A percentile compares a stretch with the other conserved stretches of the same genome.
Evolutionary conservation across 2,113 vertebrate genomes (phyloP).

Genomic region (Uria lomvia): DNA sequence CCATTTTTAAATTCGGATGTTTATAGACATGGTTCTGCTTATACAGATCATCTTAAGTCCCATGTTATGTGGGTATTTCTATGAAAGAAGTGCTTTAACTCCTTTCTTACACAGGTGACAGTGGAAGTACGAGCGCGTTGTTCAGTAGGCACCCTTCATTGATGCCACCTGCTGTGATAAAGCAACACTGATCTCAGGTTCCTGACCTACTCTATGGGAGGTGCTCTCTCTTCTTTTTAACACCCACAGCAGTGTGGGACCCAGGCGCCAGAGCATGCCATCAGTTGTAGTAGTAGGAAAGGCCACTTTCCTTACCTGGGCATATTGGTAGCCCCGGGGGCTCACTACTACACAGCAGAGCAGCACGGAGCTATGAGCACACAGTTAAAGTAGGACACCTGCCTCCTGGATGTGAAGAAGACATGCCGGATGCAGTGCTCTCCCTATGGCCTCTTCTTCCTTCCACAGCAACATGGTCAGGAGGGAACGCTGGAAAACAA

Average conservation of each 20-base stretch:
- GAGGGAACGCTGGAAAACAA: not conserved
- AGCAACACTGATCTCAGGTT: not conserved
- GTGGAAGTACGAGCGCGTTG: not conserved
- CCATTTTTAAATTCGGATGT: not conserved
- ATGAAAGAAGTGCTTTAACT: not conserved
- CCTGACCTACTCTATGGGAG: not conserved
- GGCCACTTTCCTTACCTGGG: not conserved
- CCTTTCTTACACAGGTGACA: not conserved
- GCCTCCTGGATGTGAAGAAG: not conserved
- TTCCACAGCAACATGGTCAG: not conserved
- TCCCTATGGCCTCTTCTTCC: not conserved
- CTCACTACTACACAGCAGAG: not conserved
- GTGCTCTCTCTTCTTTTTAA: not conserved
- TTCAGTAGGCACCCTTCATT: not conserved
- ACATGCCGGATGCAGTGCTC: rapidly evolving
- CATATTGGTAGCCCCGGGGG: not conserved
- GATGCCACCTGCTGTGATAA: not conserved
- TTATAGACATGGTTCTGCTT: not conserved
- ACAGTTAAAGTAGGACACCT: not conserved
- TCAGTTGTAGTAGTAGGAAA: not conserved
- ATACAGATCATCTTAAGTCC: not conserved
- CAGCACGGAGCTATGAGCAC: not conserved
- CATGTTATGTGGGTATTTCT: not conserved
- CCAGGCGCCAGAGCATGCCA: not conserved
- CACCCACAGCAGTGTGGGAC: not conserved